Conservation (phyloP, 2,113 vertebrate species). For the Hemichromis elongatus region DNA sequence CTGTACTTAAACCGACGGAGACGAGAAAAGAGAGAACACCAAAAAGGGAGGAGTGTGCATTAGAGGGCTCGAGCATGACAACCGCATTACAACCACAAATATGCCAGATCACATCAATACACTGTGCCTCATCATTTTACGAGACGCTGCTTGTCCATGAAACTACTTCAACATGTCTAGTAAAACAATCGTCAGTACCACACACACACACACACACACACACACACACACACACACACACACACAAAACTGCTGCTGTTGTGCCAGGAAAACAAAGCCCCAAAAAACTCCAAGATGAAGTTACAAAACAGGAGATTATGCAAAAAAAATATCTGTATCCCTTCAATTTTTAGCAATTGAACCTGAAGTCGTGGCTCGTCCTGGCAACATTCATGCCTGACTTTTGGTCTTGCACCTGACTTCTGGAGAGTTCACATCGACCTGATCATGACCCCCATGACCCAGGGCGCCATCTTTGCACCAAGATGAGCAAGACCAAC, state of each 20-base stretch:
- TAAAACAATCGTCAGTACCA: conserved; percentile 25
- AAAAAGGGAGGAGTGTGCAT: background rate
- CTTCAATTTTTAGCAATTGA: background rate
- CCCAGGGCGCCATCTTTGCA: background rate
- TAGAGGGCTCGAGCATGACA: conserved; percentile 6
- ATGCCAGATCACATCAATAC: conserved; percentile 42
- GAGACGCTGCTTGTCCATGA: conserved; percentile 44
- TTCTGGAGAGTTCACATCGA: background rate
- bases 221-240: background rate
- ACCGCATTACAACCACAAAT: conserved; percentile 54
- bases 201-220: conserved; percentile 7
- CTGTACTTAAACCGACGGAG: background rate
- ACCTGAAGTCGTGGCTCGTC: background rate
- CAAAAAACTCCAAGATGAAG: background rate
- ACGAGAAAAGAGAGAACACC: background rate
- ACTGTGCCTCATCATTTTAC: conserved; percentile 45
- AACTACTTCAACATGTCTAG: conserved; percentile 51
- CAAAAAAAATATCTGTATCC: background rate
- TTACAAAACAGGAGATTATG: background rate
- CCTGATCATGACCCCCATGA: background rate
- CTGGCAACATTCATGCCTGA: background rate
- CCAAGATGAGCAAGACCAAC: background rate
- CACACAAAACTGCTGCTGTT: background rate
- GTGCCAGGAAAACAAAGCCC: background rate
- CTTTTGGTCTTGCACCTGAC: background rate